These are phyloP conservation scores for Nomada goodeniana DNA, from an alignment of 2,888 invertebrate genomes.

Conservation along the genomic window DNA sequence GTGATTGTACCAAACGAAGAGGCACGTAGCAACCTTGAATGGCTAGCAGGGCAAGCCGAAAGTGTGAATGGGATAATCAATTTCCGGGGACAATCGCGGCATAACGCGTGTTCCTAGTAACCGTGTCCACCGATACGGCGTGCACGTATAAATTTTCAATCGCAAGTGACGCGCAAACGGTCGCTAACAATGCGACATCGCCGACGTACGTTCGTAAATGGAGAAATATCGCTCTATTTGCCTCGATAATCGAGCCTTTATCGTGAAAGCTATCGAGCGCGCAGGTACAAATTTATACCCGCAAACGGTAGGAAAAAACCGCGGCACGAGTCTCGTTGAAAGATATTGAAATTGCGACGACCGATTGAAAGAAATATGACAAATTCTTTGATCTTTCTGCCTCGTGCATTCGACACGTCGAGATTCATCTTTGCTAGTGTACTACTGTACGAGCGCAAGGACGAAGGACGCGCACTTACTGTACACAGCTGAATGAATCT, in stretches of 20 bases:
- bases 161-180: constrained; percentile 39
- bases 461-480: constrained; percentile 6
- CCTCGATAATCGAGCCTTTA: constrained; percentile 6
- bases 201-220: constrained; percentile 25
- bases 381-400: not conserved
- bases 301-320: no score
- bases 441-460: not conserved
- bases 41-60: constrained; percentile 58
- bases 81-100: constrained; percentile 62
- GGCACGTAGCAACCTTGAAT: constrained; percentile 61
- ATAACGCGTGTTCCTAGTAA: constrained; percentile 57
- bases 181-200: constrained; percentile 35
- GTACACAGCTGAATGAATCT: constrained; percentile 20
- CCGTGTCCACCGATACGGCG: constrained; percentile 23
- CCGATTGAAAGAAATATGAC: no score
- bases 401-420: not conserved
- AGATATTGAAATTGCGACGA: no score
- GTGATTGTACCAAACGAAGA: constrained; percentile 35
- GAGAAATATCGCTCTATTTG: constrained; percentile 35
- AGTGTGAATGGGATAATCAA: constrained; percentile 72
- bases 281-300: not conserved
- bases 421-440: not conserved
- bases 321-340: no score
- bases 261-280: constrained; percentile 16
- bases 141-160: constrained; percentile 60